Base-by-base conservation (phyloP, 2,888 invertebrate species). In the Zaprionus bogoriensis region DNA sequence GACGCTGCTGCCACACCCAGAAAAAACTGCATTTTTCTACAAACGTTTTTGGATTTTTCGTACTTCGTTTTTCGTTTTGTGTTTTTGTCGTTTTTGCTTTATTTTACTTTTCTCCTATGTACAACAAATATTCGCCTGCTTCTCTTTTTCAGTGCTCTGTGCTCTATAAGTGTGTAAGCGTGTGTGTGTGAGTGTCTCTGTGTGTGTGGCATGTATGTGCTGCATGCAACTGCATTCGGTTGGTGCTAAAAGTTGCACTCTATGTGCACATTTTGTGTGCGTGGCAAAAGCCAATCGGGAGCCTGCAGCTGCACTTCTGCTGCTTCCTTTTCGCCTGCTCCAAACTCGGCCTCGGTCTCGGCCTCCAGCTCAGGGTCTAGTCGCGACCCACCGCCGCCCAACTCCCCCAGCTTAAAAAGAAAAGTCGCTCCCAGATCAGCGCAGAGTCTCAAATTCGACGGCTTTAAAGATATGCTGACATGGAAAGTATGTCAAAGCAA, bases 181-280 rank as follows among this genome's bases (percentile, higher is more conserved):
- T 50, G 54, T 39, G 27, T 22, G 32, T 27, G 27, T 47, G 14
- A 17, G 27, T 44, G 38, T 54, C 25, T 69, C 20, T 51, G 44
- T 50, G 58, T 51, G 64, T 58, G 38, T 58, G 38, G n/a, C n/a
- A n/a, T 57, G 58, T 48, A 44, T 45, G 52, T 55, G 62, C 27
- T 60, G 57, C 54, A 55, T 75, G 70, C 48, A 88, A 87, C 82
- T 88, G 87, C 87, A 88, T 88, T 88, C 87, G 87, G 87, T 87
- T 87, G 87, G 88, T 83, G 87, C 76, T 81, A 77, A 87, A 83
- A 89, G 89, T 78, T 89, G 89, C 89, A 89, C 86, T 89, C 86
- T 87, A 84, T 85, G 82, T 89, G 89, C 89, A 89, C 81, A 87
- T 87, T 86, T 78, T 80, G 76, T 78, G 77, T 81, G 76, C 80